These are phyloP conservation scores for Phaethornis superciliosus DNA, from an alignment of 2,113 vertebrate genomes.

Conservation along the genomic window DNA sequence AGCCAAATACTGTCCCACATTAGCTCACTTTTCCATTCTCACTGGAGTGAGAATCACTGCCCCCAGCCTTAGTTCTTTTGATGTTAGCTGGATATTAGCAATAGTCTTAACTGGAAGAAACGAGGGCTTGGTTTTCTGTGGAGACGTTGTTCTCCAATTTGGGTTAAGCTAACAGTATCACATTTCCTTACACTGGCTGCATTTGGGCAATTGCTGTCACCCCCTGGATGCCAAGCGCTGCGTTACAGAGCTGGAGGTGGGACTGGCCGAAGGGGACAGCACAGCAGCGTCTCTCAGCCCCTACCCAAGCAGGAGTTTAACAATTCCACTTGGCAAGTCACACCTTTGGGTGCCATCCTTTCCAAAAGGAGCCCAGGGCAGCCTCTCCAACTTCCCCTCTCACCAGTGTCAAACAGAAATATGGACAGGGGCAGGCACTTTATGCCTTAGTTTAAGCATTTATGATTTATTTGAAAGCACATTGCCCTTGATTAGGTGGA, in stretches of 20 bases:
- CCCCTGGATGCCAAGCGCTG: neutral
- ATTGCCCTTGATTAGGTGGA: neutral
- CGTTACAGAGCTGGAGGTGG: neutral
- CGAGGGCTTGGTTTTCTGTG: neutral
- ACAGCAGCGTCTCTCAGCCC: neutral
- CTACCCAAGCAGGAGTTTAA: neutral
- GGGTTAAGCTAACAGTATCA: neutral
- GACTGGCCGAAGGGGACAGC: neutral
- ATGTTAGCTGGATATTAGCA: slow-evolving; percentile 12
- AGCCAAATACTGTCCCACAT: slow-evolving; percentile 18
- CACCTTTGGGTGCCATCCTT: neutral
- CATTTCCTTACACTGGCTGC: neutral
- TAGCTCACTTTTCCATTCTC: slow-evolving; percentile 25
- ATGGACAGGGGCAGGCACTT: neutral
- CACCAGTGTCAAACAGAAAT: neutral
- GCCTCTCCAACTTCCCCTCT: neutral
- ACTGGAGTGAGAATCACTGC: neutral
- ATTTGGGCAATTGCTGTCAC: neutral
- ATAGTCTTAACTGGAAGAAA: neutral
- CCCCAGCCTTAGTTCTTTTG: slow-evolving; percentile 34
- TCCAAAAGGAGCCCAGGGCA: neutral
- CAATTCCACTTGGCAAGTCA: neutral
- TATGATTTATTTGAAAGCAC: neutral
- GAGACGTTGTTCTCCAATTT: neutral
- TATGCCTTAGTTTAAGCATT: neutral